These are phyloP conservation scores for Perdita meconis DNA, from an alignment of 2,888 invertebrate genomes.

Conservation along the genomic window DNA sequence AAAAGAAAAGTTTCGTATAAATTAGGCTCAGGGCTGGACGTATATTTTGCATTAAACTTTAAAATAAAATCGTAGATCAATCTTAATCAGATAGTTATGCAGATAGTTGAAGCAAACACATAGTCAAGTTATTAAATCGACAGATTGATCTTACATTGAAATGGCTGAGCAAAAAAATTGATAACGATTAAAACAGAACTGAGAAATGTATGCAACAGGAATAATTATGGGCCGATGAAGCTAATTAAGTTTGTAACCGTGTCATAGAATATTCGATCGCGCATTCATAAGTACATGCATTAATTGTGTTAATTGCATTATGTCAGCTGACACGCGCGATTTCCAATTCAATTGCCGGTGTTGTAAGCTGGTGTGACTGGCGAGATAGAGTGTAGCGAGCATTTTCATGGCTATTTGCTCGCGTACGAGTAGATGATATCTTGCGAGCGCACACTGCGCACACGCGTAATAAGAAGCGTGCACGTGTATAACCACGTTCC, in stretches of 20 bases:
- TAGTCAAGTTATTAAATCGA: background rate
- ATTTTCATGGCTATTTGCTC: constrained; percentile 41
- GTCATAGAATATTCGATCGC: constrained; percentile 39
- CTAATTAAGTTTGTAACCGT: constrained; percentile 61
- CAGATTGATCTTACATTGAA: constrained; percentile 33
- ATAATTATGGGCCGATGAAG: constrained; percentile 46
- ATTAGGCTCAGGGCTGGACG: background rate
- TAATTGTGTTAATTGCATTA: constrained; percentile 57
- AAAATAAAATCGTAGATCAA: background rate
- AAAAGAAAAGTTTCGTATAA: constrained; percentile 81
- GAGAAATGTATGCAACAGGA: constrained; percentile 17
- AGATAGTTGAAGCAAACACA: background rate
- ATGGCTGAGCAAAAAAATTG: constrained; percentile 48
- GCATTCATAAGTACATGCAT: constrained; percentile 47
- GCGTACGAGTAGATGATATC: constrained; percentile 46
- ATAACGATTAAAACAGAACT: constrained; percentile 17
- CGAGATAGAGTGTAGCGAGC: constrained; percentile 32
- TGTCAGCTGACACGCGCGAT: constrained; percentile 42
- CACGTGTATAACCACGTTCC: constrained; percentile 11
- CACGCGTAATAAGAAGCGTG: constrained; percentile 23
- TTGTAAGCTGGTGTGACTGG: constrained; percentile 46
- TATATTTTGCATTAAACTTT: background rate
- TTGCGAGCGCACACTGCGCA: background rate
- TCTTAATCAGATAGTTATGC: background rate
- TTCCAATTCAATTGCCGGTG: constrained; percentile 58